Conservation (phyloP, 2,888 invertebrate genomes). For the Gari tellinella region DNA sequence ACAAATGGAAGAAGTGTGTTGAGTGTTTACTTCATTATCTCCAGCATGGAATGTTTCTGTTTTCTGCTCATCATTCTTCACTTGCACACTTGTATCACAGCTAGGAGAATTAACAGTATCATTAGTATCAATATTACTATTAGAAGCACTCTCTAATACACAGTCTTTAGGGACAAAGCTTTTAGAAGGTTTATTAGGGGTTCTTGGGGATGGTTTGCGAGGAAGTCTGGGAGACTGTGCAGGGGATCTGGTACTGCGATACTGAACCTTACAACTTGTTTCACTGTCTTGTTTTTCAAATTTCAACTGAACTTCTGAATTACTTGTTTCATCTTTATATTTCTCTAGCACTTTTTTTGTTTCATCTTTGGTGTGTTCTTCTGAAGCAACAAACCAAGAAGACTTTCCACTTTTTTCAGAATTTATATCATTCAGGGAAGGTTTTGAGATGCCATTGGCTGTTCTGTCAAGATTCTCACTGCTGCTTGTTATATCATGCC, state of each 20-base stretch:
- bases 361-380: too few relatives aligned
- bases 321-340: neutral
- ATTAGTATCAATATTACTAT: constrained; percentile 1
- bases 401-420: constrained; percentile 25
- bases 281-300: constrained; percentile 12
- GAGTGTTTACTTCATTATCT: neutral
- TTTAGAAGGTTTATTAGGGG: constrained; percentile 20
- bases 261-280: too few relatives aligned
- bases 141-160: neutral
- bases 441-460: neutral
- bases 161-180: too few relatives aligned
- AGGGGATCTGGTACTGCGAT: constrained; percentile 15
- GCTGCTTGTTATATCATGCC: constrained; percentile 7
- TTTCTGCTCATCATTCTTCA: constrained; percentile 2
- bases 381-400: constrained; percentile 31
- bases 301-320: constrained; percentile 22
- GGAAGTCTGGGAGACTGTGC: constrained; percentile 29
- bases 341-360: neutral
- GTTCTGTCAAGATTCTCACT: constrained; percentile 6
- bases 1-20: neutral
- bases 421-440: neutral
- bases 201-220: constrained; percentile 40
- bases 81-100: constrained; percentile 1
- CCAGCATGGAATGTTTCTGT: constrained; percentile 4
- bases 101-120: constrained; percentile 6